phyloP scores from a whole-genome alignment of 23 tunicate genomes.

The Pegea sp. region DNA sequence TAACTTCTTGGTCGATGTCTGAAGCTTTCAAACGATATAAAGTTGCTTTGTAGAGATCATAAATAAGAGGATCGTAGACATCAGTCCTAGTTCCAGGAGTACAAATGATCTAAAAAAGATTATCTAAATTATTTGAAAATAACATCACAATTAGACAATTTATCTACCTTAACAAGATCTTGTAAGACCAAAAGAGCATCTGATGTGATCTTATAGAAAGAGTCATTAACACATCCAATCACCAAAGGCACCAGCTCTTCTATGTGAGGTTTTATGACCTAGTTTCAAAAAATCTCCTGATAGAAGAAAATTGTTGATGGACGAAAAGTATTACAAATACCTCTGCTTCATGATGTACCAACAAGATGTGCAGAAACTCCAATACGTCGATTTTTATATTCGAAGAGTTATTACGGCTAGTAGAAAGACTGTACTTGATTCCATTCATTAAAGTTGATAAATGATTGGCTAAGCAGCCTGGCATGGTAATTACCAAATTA shows the following conservation, averaged over 20 bases:
- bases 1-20: constrained; percentile 92
- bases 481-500: constrained; percentile 53
- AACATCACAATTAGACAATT: neutral
- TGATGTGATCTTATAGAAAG: constrained; percentile 81
- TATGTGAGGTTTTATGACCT: constrained; percentile 50
- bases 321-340: no score
- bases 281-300: no score
- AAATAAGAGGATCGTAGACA: constrained; percentile 1
- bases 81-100: neutral
- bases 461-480: constrained; percentile 70
- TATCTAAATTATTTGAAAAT: no score
- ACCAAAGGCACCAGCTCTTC: constrained; percentile 32
- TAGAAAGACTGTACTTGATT: constrained; percentile 33
- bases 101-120: neutral
- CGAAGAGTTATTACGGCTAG: constrained; percentile 55
- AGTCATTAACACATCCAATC: constrained; percentile 47
- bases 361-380: constrained; percentile 53
- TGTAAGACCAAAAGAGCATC: constrained; percentile 76
- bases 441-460: constrained; percentile 37
- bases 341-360: constrained; percentile 48
- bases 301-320: no score
- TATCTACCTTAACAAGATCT: constrained; percentile 56
- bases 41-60: constrained; percentile 41
- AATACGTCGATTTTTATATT: constrained; percentile 79
- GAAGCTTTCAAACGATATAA: constrained; percentile 56